Evolutionary conservation across 2,888 invertebrate species (phyloP), one percentile per base, ranked within the genome.

Genomic region (Tachystola acroxantha): DNA sequence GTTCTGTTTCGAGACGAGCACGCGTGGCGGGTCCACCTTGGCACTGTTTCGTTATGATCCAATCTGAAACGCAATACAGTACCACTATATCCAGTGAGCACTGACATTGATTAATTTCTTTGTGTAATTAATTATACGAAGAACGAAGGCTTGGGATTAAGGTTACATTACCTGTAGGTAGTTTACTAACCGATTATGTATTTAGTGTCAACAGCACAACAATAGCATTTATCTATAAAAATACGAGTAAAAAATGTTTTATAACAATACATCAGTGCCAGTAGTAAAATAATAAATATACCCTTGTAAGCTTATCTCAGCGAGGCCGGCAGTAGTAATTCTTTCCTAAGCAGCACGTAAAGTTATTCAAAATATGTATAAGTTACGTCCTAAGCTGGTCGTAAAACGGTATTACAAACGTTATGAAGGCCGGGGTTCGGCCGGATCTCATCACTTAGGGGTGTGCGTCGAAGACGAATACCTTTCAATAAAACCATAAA

Each of bases 311-410:
- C 57, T 63, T 75, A 79, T 77, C 71, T 70, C 46, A 39, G 43
- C 48, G 48, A 50, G 58, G 51, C 63, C 60, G 64, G 60, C 50
- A 46, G 60, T 56, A 69, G 69, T 72, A 72, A 74, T 73, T 76
- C 66, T 75, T 78, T 74, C 70, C 65, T 65, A 72, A 77, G 73
- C 59, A 70, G 65, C 58, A 55, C 69, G 67, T 74, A 77, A 81
- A 78, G 70, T 77, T 80, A 81, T 81, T 79, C 75, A 77, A 80
- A 81, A 81, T 80, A 79, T 79, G 75, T 78, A 80, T 81, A 80
- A 81, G 73, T 77, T 76, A 76, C 73, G 70, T 73, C 68, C 78
- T 79, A 75, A 79, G 79, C 76, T 71, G 70, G 66, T 74, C 80
- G 68, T 82, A 82, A 84, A 84, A 78, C 68, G 63, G 76, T 76